Evolutionary conservation across 2,888 invertebrate species (phyloP).

Genomic region (Slavum lentiscoides): DNA sequence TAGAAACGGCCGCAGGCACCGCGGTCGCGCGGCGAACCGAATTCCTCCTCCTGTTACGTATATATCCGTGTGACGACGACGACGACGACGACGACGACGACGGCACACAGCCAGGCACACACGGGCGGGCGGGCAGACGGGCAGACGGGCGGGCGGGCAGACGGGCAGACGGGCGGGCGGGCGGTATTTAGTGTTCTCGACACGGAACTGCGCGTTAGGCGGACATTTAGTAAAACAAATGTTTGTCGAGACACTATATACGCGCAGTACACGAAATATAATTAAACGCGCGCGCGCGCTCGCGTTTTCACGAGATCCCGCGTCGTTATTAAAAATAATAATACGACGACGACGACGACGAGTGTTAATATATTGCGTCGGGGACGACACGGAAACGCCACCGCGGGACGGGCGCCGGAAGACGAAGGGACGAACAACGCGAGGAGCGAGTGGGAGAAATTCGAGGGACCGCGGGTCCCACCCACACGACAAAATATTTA

Average conservation of each 20-base stretch:
- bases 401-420: background rate
- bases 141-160: no score
- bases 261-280: no score
- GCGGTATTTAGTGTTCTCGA: no score
- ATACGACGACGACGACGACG: background rate
- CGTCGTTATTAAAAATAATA: slow-evolving; percentile 20
- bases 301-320: background rate
- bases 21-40: slow-evolving; percentile 23
- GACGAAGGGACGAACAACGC: slow-evolving; percentile 4
- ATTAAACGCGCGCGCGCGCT: background rate
- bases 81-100: slow-evolving; percentile 2
- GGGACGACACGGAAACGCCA: no score
- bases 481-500: slow-evolving; percentile 45
- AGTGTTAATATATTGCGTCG: no score
- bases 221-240: slow-evolving; percentile 52
- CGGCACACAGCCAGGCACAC: background rate
- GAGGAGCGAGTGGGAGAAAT: background rate
- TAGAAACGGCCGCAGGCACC: slow-evolving; percentile 40
- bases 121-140: no score
- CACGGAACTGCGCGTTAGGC: background rate
- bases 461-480: background rate
- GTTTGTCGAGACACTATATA: slow-evolving; percentile 16
- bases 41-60: background rate
- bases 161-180: background rate
- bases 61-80: background rate